Evolutionary conservation across 2,797 vertebrate species (phyloP), one percentile per base, ranked within the genome.

Genomic region (Setipinna tenuifilis): DNA sequence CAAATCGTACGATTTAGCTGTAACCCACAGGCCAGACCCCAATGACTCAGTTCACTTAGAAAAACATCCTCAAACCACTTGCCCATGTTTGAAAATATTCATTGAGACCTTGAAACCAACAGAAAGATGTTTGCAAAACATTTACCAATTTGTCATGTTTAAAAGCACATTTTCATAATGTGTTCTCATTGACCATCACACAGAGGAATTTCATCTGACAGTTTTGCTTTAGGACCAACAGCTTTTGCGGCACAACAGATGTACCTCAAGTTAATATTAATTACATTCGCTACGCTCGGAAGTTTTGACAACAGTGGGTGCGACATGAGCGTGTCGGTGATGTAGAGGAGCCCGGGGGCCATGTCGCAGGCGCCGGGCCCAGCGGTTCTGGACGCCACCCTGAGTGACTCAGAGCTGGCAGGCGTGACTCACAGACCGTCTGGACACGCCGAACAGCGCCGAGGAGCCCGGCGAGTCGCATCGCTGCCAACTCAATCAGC

Each of bases 401-500:
- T 31, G 68, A 71, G 28, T 71, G 68, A 75, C 28, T 75, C 31
- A 75, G 68, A 17, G 12, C 68, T 75, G 68, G 68, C 28, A 16
- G 31, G 68, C 68, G 28, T 75, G 68, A 35, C 68, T 3, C 68
- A 75, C 68, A 75, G 28, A 75, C 68, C 14, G 68, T 75, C 31
- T 41, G 68, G 68, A 75, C 31, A 41, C 4, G 62, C 28, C 23
- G 23, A 25, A 16, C 23, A 68, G 23, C 7, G 50, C 50, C 7
- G 7, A 54, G 12, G 68, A 75, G 31, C 28, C 68, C 14, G 68
- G 68, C 50, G 50, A 2, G 9, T 14, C 9, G 50, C 68, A 75
- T 41, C 68, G 28, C 68, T 75, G 68, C 68, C 68, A 75, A 35
- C 68, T 35, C 68, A 75, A 75, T 75, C 68, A 75, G 68, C 68